Percentiles rank a stretch among this genome's conserved stretches.
Evolutionary conservation across 2,888 invertebrate genomes (phyloP).

Genomic region (Caenorhabditis macrosperma): DNA sequence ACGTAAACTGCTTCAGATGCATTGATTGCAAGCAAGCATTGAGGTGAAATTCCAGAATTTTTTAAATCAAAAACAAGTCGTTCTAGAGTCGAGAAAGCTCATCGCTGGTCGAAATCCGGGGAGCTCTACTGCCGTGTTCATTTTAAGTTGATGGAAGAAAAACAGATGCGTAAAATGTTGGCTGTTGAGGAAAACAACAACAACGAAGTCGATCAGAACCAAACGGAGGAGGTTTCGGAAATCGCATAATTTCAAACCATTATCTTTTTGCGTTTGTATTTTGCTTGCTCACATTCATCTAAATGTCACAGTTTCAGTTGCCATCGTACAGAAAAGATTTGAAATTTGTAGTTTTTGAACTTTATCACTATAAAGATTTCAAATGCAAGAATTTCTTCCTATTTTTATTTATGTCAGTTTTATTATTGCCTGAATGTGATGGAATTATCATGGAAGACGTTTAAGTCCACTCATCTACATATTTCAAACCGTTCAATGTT

Average conservation of each 20-base stretch:
- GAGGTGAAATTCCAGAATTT: conserved; percentile 58
- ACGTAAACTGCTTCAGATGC: conserved; percentile 73
- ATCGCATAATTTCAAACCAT: conserved; percentile 3
- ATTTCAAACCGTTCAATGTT: no score
- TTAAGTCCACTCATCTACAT: no score
- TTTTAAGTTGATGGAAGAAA: conserved; percentile 63
- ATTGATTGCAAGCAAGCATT: conserved; percentile 67
- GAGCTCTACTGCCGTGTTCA: conserved; percentile 65
- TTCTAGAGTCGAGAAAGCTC: conserved; percentile 66
- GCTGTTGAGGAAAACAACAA: conserved; percentile 54
- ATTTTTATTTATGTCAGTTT: no score
- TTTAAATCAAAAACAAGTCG: neutral
- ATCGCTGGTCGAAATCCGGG: conserved; percentile 56
- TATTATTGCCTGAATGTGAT: no score
- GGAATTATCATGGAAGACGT: no score
- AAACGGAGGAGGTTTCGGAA: conserved; percentile 23
- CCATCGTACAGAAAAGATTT: conserved; percentile 7
- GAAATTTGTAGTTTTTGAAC: neutral
- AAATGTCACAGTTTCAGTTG: conserved; percentile 27
- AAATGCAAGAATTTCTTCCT: no score
- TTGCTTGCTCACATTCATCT: conserved; percentile 2
- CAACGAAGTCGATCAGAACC: conserved; percentile 9
- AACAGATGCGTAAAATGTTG: conserved; percentile 29
- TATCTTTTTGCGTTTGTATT: neutral
- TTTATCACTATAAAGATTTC: no score